Conservation (phyloP, 2,888 invertebrate genomes). For the Gibbula magus region DNA sequence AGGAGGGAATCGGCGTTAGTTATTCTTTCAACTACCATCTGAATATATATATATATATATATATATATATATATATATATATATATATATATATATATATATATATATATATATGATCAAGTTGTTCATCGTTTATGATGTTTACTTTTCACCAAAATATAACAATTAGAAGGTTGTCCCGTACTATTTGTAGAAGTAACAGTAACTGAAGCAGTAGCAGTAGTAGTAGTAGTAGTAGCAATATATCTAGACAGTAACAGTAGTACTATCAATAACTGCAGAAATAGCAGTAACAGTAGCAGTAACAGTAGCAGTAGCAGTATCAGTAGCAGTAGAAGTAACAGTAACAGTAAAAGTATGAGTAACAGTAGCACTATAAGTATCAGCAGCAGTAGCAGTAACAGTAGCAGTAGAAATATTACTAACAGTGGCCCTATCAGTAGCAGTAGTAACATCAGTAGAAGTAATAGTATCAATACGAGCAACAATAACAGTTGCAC, state of each 20-base stretch:
- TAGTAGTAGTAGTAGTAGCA: constrained; percentile 9
- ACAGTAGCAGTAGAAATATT: neutral
- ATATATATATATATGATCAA: too few relatives aligned
- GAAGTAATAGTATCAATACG: neutral
- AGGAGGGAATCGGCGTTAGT: too few relatives aligned
- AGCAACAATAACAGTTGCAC: neutral
- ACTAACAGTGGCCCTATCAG: neutral
- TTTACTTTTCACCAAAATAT: too few relatives aligned
- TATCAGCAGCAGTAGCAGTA: neutral
- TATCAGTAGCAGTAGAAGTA: neutral
- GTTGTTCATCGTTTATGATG: too few relatives aligned
- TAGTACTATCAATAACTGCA: neutral
- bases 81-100: too few relatives aligned
- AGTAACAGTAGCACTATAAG: neutral
- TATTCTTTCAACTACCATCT: too few relatives aligned
- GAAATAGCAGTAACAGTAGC: neutral
- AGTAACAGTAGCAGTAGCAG: neutral
- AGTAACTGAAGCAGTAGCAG: neutral
- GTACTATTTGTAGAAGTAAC: neutral
- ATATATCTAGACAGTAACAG: neutral
- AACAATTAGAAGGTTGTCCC: too few relatives aligned
- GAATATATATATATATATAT: too few relatives aligned
- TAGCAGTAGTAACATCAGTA: neutral
- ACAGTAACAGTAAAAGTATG: neutral
- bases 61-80: too few relatives aligned